Conservation (phyloP, 2,888 invertebrate genomes). For the Agrypnus murinus region DNA sequence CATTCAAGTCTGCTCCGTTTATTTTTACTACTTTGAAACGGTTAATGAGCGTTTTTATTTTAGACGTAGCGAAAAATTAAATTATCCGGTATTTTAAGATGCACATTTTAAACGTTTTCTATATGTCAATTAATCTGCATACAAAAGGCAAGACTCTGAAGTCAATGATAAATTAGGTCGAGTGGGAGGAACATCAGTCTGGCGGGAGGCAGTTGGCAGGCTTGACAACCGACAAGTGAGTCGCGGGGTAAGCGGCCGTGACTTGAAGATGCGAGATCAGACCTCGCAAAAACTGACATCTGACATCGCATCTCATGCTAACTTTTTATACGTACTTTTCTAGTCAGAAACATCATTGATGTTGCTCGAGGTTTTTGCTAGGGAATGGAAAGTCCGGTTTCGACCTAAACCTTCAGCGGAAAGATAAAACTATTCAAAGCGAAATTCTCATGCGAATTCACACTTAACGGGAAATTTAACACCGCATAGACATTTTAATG, state of each 20-base stretch:
- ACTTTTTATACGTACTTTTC: conserved; percentile 59
- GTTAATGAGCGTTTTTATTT: conserved; percentile 49
- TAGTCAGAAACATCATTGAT: conserved; percentile 59
- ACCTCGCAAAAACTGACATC: conserved; percentile 61
- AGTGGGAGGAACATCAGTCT: conserved; percentile 57
- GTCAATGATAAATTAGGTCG: conserved; percentile 54
- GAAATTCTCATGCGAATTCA: conserved; percentile 31
- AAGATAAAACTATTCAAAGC: conserved; percentile 31
- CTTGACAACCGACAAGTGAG: conserved; percentile 61
- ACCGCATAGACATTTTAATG: conserved; percentile 4
- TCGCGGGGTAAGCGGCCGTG: conserved; percentile 60
- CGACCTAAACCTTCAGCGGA: conserved; percentile 43
- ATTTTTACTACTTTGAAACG: conserved; percentile 46
- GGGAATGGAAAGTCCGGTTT: conserved; percentile 52
- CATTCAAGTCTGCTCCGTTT: conserved; percentile 40
- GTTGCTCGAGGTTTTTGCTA: conserved; percentile 54
- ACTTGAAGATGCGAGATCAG: conserved; percentile 59
- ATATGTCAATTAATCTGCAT: conserved; percentile 51
- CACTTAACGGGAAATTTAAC: conserved; percentile 30
- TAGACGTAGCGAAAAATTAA: conserved; percentile 50
- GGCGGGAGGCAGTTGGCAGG: conserved; percentile 55
- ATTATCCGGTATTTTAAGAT: conserved; percentile 50
- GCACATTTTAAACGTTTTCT: conserved; percentile 48
- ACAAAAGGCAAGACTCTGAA: conserved; percentile 43
- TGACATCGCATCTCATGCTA: conserved; percentile 61